A percentile compares a stretch with the other conserved stretches of the same genome.
These are phyloP conservation scores for Oophaga pumilio DNA, from an alignment of 2,113 vertebrate species.

Conservation along the genomic window DNA sequence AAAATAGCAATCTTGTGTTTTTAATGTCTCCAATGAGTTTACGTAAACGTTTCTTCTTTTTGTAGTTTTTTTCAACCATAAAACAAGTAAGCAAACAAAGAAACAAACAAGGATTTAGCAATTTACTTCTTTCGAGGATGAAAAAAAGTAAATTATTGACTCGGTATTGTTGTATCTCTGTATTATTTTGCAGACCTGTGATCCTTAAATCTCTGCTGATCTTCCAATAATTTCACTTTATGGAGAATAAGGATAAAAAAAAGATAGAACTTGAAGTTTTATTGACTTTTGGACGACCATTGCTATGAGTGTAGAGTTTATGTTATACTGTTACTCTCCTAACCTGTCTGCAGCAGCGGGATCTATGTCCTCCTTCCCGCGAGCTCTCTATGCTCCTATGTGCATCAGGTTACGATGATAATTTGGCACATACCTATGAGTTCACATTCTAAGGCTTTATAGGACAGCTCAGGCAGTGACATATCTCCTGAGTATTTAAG, in stretches of 20 bases:
- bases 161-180: conserved; percentile 16
- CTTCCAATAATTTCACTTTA: conserved; percentile 4
- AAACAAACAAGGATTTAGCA: not conserved
- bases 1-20: not conserved
- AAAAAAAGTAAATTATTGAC: conserved; percentile 41
- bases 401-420: no score
- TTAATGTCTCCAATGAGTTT: conserved; percentile 17
- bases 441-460: no score
- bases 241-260: not conserved
- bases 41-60: not conserved
- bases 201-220: conserved; percentile 10
- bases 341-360: no score
- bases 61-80: not conserved
- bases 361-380: no score
- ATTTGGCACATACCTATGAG: no score
- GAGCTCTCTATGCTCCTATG: no score
- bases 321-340: not conserved
- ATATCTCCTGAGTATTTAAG: no score
- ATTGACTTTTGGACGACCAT: not conserved
- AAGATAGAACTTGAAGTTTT: not conserved
- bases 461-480: no score
- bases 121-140: conserved; percentile 13
- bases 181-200: conserved; percentile 34
- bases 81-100: not conserved
- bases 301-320: not conserved